These are phyloP conservation scores for Leucosticte australis DNA, from an alignment of 2,113 vertebrate genomes.

Conservation along the genomic window DNA sequence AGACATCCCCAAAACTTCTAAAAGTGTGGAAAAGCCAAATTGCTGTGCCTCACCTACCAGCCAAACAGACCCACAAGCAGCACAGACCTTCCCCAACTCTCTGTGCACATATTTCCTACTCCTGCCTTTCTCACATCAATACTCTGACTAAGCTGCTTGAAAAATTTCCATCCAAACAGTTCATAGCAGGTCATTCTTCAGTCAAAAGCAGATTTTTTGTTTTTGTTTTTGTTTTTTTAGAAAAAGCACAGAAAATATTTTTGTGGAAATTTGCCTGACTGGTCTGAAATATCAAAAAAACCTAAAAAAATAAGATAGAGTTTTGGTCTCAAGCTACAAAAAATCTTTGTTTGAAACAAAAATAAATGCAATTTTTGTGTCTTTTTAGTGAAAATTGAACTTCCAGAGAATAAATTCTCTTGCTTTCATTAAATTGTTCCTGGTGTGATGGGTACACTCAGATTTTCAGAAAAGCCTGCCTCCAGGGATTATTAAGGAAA, in stretches of 20 bases:
- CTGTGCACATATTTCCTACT: not conserved
- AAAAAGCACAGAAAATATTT: not conserved
- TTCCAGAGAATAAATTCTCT: not conserved
- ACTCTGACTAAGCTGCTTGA: not conserved
- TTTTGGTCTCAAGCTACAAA: not conserved
- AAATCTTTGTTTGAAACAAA: not conserved
- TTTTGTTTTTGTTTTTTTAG: not conserved
- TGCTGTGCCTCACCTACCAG: not conserved
- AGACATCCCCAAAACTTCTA: not conserved
- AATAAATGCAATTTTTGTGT: not conserved
- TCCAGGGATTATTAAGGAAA: not conserved
- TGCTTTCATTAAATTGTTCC: not conserved
- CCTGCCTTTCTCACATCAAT: not conserved
- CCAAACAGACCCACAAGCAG: not conserved
- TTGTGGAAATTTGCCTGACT: not conserved
- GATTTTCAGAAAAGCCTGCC: not conserved
- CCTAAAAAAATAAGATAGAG: not conserved
- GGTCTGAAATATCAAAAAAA: not conserved
- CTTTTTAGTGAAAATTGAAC: not conserved
- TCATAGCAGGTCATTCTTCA: constrained; percentile 15
- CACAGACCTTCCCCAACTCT: not conserved
- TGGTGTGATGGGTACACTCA: not conserved
- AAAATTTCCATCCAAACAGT: not conserved
- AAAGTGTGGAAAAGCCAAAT: not conserved
- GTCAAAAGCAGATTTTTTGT: not conserved